These are phyloP conservation scores for Coilia nasus DNA, from an alignment of 2,797 vertebrate species.

Conservation along the genomic window DNA sequence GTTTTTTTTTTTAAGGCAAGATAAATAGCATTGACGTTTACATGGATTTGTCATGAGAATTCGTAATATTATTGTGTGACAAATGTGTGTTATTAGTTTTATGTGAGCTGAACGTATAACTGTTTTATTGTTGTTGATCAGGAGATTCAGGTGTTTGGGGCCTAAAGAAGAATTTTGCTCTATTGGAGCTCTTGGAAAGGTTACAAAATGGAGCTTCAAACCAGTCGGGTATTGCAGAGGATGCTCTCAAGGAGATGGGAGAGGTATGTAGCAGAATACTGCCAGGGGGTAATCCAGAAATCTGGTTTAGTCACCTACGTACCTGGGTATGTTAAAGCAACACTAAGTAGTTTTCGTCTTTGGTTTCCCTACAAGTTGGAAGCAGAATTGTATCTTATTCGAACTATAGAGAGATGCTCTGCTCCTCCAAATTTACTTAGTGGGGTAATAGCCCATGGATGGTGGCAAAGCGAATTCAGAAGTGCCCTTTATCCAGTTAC, in stretches of 20 bases:
- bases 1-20: not conserved
- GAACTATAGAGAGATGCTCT: too few species aligned
- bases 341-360: too few species aligned
- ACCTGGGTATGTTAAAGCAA: too few species aligned
- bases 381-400: too few species aligned
- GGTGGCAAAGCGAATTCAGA: too few species aligned
- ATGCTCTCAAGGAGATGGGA: slow-evolving; percentile 86
- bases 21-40: not conserved
- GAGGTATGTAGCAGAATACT: slow-evolving; percentile 77
- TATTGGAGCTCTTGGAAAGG: slow-evolving; percentile 93
- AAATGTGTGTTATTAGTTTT: not conserved
- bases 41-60: not conserved
- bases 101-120: too few species aligned
- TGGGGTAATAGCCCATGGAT: too few species aligned
- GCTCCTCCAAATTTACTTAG: too few species aligned
- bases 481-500: too few species aligned
- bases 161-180: slow-evolving; percentile 97
- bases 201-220: slow-evolving; percentile 92
- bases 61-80: not conserved
- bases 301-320: too few species aligned
- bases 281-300: not conserved
- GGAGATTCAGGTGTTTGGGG: slow-evolving; percentile 98
- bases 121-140: slow-evolving; percentile 55
- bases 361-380: too few species aligned
- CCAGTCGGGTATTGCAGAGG: slow-evolving; percentile 87